Conservation (phyloP, 2,888 invertebrate species). For the Myopa testacea region DNA sequence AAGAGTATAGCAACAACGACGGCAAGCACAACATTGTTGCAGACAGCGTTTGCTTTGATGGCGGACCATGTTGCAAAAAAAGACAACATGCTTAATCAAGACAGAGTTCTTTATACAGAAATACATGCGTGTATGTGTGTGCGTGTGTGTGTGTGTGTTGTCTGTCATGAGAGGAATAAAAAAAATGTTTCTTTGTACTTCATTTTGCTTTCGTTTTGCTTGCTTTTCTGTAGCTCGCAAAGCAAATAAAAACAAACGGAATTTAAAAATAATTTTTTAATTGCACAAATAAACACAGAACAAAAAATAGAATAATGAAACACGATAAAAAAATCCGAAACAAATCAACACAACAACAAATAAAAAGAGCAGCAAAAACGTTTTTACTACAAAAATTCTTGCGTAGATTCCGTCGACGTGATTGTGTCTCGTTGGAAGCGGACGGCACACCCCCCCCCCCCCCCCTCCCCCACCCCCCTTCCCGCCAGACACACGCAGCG, state of each 20-base stretch:
- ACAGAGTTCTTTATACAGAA: background rate
- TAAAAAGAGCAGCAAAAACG: slow-evolving; percentile 1
- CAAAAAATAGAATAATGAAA: background rate
- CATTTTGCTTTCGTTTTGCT: background rate
- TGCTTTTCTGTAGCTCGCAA: slow-evolving; percentile 9
- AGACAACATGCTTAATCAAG: slow-evolving; percentile 18
- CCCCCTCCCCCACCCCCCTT: background rate
- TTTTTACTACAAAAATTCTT: slow-evolving; percentile 37
- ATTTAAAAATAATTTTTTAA: slow-evolving; percentile 28
- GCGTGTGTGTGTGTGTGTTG: background rate
- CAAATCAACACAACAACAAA: too few species aligned
- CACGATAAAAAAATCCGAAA: background rate
- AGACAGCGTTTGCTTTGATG: slow-evolving; percentile 8
- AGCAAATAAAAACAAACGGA: slow-evolving; percentile 5
- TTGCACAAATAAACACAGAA: slow-evolving; percentile 7
- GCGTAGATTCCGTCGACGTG: slow-evolving; percentile 29
- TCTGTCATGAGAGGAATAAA: background rate
- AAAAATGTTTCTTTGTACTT: background rate
- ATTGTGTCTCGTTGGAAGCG: background rate
- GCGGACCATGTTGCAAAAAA: slow-evolving; percentile 1
- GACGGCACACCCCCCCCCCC: background rate
- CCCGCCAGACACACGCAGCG: background rate
- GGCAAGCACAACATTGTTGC: background rate
- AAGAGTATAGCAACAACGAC: background rate
- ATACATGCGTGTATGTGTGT: background rate